Base-by-base conservation (phyloP, 2,888 invertebrate genomes). In the Scaptomyza flava region DNA sequence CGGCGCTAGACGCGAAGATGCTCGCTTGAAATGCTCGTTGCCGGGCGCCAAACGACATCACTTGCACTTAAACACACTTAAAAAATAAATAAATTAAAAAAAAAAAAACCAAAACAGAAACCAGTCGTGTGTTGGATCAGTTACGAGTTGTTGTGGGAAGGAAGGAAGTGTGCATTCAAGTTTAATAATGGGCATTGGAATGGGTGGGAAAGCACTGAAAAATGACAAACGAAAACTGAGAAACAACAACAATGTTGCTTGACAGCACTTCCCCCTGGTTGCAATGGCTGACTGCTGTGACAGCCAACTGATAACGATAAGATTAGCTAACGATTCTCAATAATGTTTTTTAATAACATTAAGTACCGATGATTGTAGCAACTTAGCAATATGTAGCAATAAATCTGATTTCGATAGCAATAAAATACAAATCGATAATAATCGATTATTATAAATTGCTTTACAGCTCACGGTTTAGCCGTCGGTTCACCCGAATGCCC, bases 401-500 rank as follows among this genome's bases (percentile, higher is more conserved):
- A 6, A 30, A 34, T 6, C 5, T 6, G 12, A 34, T 34, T 34
- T 17, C 12, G 30, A 41, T 20, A 54, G 27, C 33, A 33, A 41
- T 45, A 36, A 31, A 23, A 33, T 20, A 11, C 17, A 20, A 8
- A 14, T 38, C 38, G 38, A 38, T 38, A 14, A 38, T 38, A 38
- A 38, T 38, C 38, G 14, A 38, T 38, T 14, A 3, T 3, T 9
- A 2, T 31, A 6, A 38, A 14, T 38, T 14, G 14, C 17, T 4
- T 7, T 57, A 5, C 63, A 77, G 95, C 92, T 52, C 92, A 94
- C 61, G 94, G 94, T 12, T 92, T 95, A 38, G 93, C 95, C 51
- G 93, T 94, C 70, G 93, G 94, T 72, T 94, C 95, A 2, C 96
- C 96, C 6, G 93, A 94, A 31, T 98, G 98, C 89, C 97, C 97